Conservation (phyloP, 2,113 vertebrate species). For the Theropithecus gelada region DNA sequence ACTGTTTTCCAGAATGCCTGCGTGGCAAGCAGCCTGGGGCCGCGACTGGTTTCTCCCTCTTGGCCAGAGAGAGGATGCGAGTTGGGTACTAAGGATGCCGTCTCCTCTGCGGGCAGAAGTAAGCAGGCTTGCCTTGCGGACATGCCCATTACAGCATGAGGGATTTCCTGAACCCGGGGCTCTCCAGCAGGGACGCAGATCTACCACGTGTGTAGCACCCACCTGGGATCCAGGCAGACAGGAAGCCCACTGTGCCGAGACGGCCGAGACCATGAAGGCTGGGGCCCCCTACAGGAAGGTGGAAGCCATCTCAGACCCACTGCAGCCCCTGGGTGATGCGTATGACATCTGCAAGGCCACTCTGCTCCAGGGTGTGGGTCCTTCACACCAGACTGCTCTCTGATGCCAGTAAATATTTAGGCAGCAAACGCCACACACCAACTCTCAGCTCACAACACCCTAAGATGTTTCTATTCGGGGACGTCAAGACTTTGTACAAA, state of each 20-base stretch:
- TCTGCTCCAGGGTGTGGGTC: neutral
- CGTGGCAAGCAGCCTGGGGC: neutral
- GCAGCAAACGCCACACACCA: neutral
- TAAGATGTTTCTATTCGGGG: neutral
- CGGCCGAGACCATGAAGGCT: no score
- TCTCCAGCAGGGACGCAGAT: neutral
- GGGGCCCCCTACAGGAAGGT: no score
- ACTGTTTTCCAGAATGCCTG: no score
- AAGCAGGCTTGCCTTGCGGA: neutral
- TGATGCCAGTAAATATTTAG: neutral
- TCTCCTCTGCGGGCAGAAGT: neutral
- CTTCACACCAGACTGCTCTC: neutral
- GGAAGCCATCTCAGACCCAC: no score
- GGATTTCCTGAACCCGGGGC: neutral
- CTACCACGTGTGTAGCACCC: accelerated
- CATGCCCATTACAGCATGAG: neutral
- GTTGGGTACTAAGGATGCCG: neutral
- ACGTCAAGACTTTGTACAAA: neutral
- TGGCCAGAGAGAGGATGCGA: neutral
- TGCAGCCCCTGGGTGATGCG: neutral
- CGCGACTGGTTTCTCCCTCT: neutral
- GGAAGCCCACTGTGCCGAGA: neutral
- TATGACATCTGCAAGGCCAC: neutral
- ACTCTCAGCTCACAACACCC: neutral
- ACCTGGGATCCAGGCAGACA: neutral